Conservation (phyloP, 2,888 invertebrate species). For the Heteromurus nitidus region DNA sequence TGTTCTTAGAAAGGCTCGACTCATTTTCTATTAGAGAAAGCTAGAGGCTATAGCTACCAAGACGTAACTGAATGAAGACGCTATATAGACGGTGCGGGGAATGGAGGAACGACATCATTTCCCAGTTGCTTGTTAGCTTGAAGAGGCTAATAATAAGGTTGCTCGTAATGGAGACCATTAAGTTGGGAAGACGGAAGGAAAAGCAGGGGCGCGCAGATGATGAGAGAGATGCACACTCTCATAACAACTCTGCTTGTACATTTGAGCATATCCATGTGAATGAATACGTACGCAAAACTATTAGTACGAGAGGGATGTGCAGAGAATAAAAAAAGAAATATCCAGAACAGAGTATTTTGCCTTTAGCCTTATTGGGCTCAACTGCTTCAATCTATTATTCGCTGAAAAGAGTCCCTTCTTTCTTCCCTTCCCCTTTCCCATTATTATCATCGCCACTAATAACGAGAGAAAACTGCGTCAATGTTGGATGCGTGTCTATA, state of each 20-base stretch:
- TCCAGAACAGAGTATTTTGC: not conserved
- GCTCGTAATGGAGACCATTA: slow-evolving; percentile 57
- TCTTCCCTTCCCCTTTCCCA: not conserved
- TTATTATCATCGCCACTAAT: slow-evolving; percentile 13
- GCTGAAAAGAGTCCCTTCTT: too few species aligned
- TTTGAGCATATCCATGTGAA: not conserved
- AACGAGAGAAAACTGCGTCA: too few species aligned
- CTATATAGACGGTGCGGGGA: not conserved
- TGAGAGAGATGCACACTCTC: not conserved
- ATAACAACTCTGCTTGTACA: not conserved
- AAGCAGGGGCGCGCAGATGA: not conserved
- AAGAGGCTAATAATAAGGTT: slow-evolving; percentile 55
- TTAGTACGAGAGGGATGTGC: not conserved
- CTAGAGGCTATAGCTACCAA: too few species aligned
- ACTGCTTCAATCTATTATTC: not conserved
- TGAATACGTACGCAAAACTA: not conserved
- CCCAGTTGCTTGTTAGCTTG: slow-evolving; percentile 47
- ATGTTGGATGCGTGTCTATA: too few species aligned
- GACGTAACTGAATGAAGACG: not conserved
- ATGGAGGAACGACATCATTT: slow-evolving; percentile 49
- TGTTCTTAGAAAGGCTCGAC: slow-evolving; percentile 18
- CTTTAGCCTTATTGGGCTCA: slow-evolving; percentile 7
- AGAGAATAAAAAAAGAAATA: not conserved
- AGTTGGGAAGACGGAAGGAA: slow-evolving; percentile 32
- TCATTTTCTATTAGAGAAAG: slow-evolving; percentile 53